Evolutionary conservation across 1,140 invertebrate genomes (phyloP), one percentile per base, ranked within the genome.

Genomic region (Zaprionus davidi): DNA sequence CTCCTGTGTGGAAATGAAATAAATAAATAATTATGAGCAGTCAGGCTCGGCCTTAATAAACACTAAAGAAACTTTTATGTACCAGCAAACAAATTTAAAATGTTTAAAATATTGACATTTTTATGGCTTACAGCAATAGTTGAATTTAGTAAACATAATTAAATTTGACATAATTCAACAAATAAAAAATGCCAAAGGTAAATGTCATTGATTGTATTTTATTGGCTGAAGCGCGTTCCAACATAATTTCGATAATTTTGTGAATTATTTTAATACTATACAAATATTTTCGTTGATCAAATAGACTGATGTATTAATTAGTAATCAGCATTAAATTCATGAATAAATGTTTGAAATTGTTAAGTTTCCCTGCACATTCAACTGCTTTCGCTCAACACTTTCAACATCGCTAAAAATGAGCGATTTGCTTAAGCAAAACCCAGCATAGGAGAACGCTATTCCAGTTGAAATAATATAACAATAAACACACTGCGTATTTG

Each of bases 21-120:
- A 84, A 88, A 87, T 88, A 87, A 88, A 78, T 84, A 84, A 87
- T 83, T 51, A 76, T 81, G 84, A 81, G 81, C 78, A 87, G 78
- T 71, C 81, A 83, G 72, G 78, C 70, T 79, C 64, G 59, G 17
- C n/a, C 49, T n/a, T 31, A 2, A 22, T 15, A 11, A 2, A 63
- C 28, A 46, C 31, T 38, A 36, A 22, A 15, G 31, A 65, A 53
- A 22, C 11, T 22, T 31, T 41, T 41, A 53, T 60, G 34, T 44
- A 44, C 46, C 22, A 15, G 5, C 20, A 46, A 55, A 56, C 11
- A 60, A 34, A n/a, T 31, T 60, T 67, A 44, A 31, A 34, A 41
- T 41, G 38, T 15, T 57, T 6, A 44, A 34, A 70, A 63, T 28
- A 70, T 6, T 6, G 12, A 26, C 15, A 46, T 17, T 13, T 13